Conservation (phyloP, 2,113 vertebrate genomes). For the Anseranas semipalmata region DNA sequence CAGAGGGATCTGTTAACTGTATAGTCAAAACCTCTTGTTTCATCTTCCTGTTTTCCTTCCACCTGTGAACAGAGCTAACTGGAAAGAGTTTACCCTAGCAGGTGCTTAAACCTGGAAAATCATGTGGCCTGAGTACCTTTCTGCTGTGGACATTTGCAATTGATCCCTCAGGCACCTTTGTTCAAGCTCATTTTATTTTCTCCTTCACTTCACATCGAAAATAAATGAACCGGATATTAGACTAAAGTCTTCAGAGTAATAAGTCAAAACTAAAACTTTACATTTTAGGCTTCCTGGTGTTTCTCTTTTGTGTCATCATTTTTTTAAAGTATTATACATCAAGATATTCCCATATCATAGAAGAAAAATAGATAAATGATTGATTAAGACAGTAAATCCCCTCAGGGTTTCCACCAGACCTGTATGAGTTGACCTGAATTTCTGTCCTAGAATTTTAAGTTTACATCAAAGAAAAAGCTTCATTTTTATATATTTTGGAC, state of each 20-base stretch:
- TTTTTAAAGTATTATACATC: background rate
- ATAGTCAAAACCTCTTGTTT: background rate
- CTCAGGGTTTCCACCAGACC: slow-evolving; percentile 4
- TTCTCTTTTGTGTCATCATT: background rate
- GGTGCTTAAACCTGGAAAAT: background rate
- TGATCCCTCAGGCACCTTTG: background rate
- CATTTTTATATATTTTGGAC: background rate
- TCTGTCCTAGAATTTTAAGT: background rate
- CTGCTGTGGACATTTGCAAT: background rate
- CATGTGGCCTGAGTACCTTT: background rate
- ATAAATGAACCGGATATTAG: slow-evolving; percentile 24
- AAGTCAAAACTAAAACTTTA: background rate
- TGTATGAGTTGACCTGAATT: slow-evolving; percentile 27
- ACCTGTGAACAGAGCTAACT: background rate
- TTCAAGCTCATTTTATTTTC: background rate
- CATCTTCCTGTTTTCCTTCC: background rate
- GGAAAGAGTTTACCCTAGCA: background rate
- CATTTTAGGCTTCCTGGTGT: background rate
- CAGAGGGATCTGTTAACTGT: background rate
- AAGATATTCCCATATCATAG: background rate
- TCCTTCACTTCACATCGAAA: slow-evolving; percentile 21
- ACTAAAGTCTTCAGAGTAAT: background rate
- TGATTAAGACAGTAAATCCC: slow-evolving; percentile 13
- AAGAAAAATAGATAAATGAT: slow-evolving; percentile 18
- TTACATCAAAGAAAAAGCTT: background rate